Percentiles rank a stretch among this genome's conserved stretches.
Evolutionary conservation across 2,797 vertebrate species (phyloP).

Genomic region (Clarias laeviceps): DNA sequence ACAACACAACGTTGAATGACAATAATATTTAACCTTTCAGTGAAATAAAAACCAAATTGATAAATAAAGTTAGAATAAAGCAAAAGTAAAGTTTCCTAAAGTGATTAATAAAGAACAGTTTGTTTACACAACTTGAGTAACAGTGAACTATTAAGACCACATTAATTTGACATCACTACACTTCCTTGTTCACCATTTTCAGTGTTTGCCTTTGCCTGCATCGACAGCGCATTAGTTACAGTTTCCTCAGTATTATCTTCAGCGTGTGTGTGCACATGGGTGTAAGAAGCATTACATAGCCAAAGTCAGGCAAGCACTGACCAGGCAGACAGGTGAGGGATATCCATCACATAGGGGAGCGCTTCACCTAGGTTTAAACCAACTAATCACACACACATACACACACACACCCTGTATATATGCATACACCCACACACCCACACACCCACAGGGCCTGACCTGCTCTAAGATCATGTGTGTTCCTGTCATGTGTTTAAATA

Average conservation of each 20-base stretch:
- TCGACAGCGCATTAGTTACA: constrained; percentile 36
- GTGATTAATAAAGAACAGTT: neutral
- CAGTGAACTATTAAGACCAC: constrained; percentile 40
- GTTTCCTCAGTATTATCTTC: constrained; percentile 33
- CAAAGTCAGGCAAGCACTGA: constrained; percentile 47
- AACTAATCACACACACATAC: constrained; percentile 18
- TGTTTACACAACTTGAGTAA: constrained; percentile 41
- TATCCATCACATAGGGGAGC: constrained; percentile 41
- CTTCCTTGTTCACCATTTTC: constrained; percentile 51
- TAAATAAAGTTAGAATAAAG: neutral
- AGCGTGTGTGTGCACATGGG: constrained; percentile 29
- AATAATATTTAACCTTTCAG: constrained; percentile 12
- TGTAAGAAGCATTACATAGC: constrained; percentile 10
- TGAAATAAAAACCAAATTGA: neutral
- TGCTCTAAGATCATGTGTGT: constrained; percentile 22
- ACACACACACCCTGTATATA: constrained; percentile 5
- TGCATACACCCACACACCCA: neutral
- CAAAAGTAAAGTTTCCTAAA: neutral
- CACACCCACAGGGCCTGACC: neutral
- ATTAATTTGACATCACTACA: constrained; percentile 52
- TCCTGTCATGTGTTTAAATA: constrained; percentile 3
- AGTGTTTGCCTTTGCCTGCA: constrained; percentile 43
- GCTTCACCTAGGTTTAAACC: constrained; percentile 4
- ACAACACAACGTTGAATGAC: neutral
- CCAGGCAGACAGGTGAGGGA: constrained; percentile 49